Evolutionary conservation across 2,888 invertebrate genomes (phyloP), one percentile per base, ranked within the genome.

Genomic region (Deilephila porcellus): DNA sequence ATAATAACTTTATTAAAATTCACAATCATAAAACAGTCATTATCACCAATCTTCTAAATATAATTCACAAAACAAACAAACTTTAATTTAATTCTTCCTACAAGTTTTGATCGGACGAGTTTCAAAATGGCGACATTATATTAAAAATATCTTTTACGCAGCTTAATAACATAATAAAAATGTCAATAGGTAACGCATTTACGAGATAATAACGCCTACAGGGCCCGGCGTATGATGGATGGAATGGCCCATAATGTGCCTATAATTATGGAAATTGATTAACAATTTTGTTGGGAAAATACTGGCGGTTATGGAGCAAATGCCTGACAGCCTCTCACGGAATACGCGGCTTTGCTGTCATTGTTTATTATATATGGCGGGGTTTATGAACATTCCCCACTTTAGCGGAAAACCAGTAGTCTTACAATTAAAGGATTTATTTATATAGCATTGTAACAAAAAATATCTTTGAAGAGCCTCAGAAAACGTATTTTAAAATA

Each of bases 121-220:
- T 60, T 63, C 19, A 64, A 73, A 73, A 71, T 72, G 67, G 72
- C 71, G 59, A 71, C 62, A 73, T 71, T 70, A 76, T 76, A 77
- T 80, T 79, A 77, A 79, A 76, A 75, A 79, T 74, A 70, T 70
- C 37, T 67, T 74, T 70, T 76, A 76, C 76, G 72, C 71, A 53
- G 75, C 74, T 71, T 62, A 73, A 73, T 77, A 77, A 70, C 29
- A 70, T 25, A 71, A 71, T 73, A 77, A 79, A 79, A 74, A 73
- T 73, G 73, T 76, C 78, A 74, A 77, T 81, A 76, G 73, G 71
- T 76, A 71, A 76, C 73, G 74, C 71, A 64, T 74, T 74, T 70
- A 77, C 59, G 74, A 80, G 64, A 74, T 80, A 77, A 74, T 77
- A 74, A 75, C 78, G 76, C 81, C 80, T 77, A 78, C 79, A 70